Evolutionary conservation across 2,797 vertebrate genomes (phyloP).

Genomic region (Stomatorhinus walkeri): DNA sequence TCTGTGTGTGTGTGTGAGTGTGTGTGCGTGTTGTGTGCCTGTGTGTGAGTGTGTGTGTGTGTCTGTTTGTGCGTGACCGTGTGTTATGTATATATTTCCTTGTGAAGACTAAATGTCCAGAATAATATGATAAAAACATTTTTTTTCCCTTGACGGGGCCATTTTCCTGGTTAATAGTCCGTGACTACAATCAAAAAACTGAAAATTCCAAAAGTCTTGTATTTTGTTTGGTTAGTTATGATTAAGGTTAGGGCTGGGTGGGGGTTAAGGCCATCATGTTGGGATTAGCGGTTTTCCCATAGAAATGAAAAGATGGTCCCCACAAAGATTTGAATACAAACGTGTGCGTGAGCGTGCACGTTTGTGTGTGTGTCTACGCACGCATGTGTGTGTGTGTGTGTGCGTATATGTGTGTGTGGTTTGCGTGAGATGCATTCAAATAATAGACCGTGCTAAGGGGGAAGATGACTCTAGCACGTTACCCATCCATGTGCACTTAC

Average conservation of each 20-base stretch:
- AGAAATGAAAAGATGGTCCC: not conserved
- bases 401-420: not conserved
- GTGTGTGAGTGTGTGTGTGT: not conserved
- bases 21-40: slow-evolving; percentile 8
- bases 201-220: not conserved
- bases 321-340: not conserved
- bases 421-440: not conserved
- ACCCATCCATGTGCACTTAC: not conserved
- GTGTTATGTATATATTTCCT: not conserved
- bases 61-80: not conserved
- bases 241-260: not conserved
- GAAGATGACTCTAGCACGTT: not conserved
- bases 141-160: not conserved
- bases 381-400: not conserved
- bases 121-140: not conserved
- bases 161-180: not conserved
- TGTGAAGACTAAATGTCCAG: not conserved
- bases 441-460: not conserved
- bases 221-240: not conserved
- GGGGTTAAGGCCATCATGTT: not conserved
- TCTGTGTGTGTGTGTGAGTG: slow-evolving; percentile 27
- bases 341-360: not conserved
- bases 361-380: not conserved
- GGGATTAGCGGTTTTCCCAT: not conserved
- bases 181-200: not conserved